phyloP scores from a whole-genome alignment of 1,140 invertebrate genomes.

The Gryllus bimaculatus region DNA sequence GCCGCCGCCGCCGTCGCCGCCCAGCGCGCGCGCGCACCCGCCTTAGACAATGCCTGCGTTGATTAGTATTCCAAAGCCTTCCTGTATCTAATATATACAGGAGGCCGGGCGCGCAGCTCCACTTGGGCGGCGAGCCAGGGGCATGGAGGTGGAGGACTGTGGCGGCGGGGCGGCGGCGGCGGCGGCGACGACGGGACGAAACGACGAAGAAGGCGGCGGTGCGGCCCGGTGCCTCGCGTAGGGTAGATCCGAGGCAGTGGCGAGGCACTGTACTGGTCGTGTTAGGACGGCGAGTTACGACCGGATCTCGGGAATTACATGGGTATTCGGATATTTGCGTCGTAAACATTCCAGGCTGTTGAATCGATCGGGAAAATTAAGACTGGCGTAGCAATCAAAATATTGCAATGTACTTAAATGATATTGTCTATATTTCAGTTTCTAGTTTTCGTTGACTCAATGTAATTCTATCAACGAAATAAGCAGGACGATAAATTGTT shows the following conservation, averaged over 20 bases:
- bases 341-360: background rate
- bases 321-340: too few species aligned
- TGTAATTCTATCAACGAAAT: too few species aligned
- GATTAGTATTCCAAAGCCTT: constrained; percentile 4
- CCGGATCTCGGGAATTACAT: too few species aligned
- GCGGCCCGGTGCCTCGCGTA: background rate
- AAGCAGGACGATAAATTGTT: too few species aligned
- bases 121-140: background rate
- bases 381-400: too few species aligned
- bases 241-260: background rate
- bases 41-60: background rate
- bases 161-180: too few species aligned
- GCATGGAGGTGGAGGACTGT: background rate
- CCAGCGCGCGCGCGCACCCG: background rate
- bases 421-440: too few species aligned
- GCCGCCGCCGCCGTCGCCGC: too few species aligned
- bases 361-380: background rate
- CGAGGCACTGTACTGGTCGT: background rate
- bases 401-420: too few species aligned
- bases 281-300: background rate
- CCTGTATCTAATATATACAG: constrained; percentile 4
- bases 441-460: too few species aligned
- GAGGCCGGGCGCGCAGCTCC: background rate
- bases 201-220: background rate
- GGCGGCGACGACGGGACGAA: too few species aligned